Evolutionary conservation across 2,797 vertebrate species (phyloP).

Genomic region (Uromys caudimaculatus): DNA sequence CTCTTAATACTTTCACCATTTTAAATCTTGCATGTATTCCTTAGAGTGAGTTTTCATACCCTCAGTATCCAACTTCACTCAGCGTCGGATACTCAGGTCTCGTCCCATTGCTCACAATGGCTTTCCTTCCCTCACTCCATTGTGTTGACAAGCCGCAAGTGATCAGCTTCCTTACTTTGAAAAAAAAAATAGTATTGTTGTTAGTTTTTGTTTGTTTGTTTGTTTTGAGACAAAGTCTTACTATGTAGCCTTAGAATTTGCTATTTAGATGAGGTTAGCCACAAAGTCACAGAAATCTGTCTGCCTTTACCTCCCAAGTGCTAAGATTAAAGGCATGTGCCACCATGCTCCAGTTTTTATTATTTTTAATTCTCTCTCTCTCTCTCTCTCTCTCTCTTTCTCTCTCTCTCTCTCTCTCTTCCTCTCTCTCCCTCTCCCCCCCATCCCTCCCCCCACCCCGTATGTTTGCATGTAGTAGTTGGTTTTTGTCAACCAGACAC

Average conservation of each 20-base stretch:
- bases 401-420: too few species aligned
- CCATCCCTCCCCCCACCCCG: too few species aligned
- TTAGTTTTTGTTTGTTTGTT: not conserved
- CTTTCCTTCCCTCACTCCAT: not conserved
- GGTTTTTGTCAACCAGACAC: not conserved
- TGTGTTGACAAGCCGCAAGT: not conserved
- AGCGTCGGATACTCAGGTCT: not conserved
- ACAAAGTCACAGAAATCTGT: not conserved
- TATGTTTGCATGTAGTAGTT: not conserved
- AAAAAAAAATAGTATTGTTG: not conserved
- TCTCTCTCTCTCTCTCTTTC: too few species aligned
- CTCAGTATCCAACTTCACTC: not conserved
- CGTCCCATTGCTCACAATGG: not conserved
- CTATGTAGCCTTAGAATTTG: not conserved
- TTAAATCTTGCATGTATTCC: not conserved
- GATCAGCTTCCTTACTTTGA: not conserved
- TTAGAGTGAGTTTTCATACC: slow-evolving; percentile 9
- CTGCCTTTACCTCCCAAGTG: not conserved
- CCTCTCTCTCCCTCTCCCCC: too few species aligned
- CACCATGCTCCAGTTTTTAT: not conserved
- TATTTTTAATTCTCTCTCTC: not conserved
- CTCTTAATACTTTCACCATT: not conserved
- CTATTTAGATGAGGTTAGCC: not conserved
- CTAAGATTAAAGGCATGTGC: not conserved
- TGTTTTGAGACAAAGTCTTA: not conserved